Evolutionary conservation across 92 coral and sea anemone species (phyloP).

Genomic region (Scolanthus callimorphus): DNA sequence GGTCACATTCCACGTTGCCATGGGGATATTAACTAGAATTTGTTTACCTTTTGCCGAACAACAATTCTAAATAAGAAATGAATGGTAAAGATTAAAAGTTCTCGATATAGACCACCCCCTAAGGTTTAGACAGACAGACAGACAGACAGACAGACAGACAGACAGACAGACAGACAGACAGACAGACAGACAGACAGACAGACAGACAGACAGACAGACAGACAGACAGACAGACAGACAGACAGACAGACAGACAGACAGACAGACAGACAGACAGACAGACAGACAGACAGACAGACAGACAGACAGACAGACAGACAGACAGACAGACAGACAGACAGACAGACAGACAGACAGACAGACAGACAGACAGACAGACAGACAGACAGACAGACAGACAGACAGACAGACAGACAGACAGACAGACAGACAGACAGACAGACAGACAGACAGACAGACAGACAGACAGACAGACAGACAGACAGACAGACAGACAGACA

Average conservation of each 20-base stretch:
- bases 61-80: too few relatives aligned
- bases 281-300: slow-evolving; percentile 1
- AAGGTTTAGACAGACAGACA: slow-evolving; percentile 11
- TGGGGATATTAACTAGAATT: too few relatives aligned
- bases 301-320: neutral
- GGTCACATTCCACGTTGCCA: too few relatives aligned
- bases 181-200: slow-evolving; percentile 1
- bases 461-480: too few relatives aligned
- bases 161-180: slow-evolving; percentile 3
- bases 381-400: slow-evolving; percentile 9
- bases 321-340: slow-evolving; percentile 1
- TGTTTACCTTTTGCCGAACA: too few relatives aligned
- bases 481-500: too few relatives aligned
- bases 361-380: slow-evolving; percentile 1
- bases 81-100: too few relatives aligned
- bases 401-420: slow-evolving; percentile 9
- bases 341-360: slow-evolving; percentile 1
- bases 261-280: slow-evolving; percentile 1
- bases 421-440: slow-evolving; percentile 11
- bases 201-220: slow-evolving; percentile 1
- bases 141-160: slow-evolving; percentile 5
- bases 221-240: neutral
- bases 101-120: too few relatives aligned
- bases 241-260: slow-evolving; percentile 1
- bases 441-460: slow-evolving; percentile 10